Evolutionary conservation across 2,888 invertebrate species (phyloP).

Genomic region (Drosophila paranaensis): DNA sequence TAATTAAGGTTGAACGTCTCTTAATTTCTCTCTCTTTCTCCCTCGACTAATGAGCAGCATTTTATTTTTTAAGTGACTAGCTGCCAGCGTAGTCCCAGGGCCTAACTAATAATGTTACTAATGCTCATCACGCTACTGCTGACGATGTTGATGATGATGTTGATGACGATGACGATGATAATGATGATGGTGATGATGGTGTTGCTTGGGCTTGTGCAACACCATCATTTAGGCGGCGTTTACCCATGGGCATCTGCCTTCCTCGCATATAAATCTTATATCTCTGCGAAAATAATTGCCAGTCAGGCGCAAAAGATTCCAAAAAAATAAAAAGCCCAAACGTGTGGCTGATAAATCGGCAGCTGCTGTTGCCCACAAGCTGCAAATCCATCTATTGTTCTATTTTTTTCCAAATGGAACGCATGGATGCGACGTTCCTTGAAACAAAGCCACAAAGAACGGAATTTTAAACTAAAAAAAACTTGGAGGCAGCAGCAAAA

Average conservation of each 20-base stretch:
- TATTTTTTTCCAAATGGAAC: constrained; percentile 28
- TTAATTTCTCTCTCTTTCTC: constrained; percentile 60
- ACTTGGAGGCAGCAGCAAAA: constrained; percentile 10
- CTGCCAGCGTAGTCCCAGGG: constrained; percentile 33
- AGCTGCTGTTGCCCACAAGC: constrained; percentile 29
- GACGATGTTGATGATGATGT: constrained; percentile 29
- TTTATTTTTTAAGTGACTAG: constrained; percentile 76
- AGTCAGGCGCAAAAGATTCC: constrained; percentile 38
- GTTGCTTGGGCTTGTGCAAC: constrained; percentile 1
- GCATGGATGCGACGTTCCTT: constrained; percentile 38
- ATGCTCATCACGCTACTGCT: constrained; percentile 34
- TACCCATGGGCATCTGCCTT: constrained; percentile 11
- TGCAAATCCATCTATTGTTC: constrained; percentile 49
- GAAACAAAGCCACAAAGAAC: constrained; percentile 53
- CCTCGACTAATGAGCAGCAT: constrained; percentile 67
- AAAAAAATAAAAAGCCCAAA: constrained; percentile 27
- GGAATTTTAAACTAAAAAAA: constrained; percentile 38
- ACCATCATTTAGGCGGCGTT: constrained; percentile 14
- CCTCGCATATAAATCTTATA: constrained; percentile 39
- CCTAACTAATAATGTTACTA: constrained; percentile 41
- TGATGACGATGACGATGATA: not conserved
- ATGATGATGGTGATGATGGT: constrained; percentile 17
- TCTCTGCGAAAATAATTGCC: constrained; percentile 37
- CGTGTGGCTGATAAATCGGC: constrained; percentile 34
- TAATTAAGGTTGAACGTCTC: constrained; percentile 76